Conservation (phyloP, 2,113 vertebrate species). For the Mandrillus leucophaeus region DNA sequence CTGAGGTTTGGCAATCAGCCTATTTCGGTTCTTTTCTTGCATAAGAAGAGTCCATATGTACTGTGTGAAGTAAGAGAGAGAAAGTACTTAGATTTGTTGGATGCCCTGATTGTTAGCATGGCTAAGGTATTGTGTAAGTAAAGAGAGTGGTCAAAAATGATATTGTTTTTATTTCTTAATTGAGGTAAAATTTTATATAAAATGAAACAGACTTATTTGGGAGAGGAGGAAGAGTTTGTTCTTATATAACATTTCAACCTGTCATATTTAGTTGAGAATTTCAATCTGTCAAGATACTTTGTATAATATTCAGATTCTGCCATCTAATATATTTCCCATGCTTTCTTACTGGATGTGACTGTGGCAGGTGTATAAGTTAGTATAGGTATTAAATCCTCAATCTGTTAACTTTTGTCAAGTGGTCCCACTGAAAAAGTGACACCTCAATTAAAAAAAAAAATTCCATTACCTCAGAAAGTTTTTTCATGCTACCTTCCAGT, state of each 20-base stretch:
- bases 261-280: slow-evolving; percentile 9
- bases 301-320: background rate
- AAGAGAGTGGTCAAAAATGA: background rate
- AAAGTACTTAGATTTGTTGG: background rate
- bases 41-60: background rate
- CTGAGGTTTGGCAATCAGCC: background rate
- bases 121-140: background rate
- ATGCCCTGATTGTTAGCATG: background rate
- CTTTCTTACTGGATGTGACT: background rate
- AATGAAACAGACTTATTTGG: slow-evolving; percentile 1
- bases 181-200: background rate
- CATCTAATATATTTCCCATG: background rate
- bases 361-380: background rate
- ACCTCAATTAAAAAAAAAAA: background rate
- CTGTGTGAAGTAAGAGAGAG: background rate
- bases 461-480: background rate
- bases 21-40: background rate
- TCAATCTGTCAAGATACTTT: background rate
- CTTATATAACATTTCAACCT: slow-evolving; percentile 13
- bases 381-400: background rate
- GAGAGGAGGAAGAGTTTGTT: background rate
- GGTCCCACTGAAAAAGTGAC: background rate
- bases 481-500: background rate
- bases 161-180: slow-evolving; percentile 1
- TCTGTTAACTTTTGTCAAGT: background rate